Evolutionary conservation across 2,888 invertebrate species (phyloP), one percentile per base, ranked within the genome.

Genomic region (Gandaritis pyraliata): DNA sequence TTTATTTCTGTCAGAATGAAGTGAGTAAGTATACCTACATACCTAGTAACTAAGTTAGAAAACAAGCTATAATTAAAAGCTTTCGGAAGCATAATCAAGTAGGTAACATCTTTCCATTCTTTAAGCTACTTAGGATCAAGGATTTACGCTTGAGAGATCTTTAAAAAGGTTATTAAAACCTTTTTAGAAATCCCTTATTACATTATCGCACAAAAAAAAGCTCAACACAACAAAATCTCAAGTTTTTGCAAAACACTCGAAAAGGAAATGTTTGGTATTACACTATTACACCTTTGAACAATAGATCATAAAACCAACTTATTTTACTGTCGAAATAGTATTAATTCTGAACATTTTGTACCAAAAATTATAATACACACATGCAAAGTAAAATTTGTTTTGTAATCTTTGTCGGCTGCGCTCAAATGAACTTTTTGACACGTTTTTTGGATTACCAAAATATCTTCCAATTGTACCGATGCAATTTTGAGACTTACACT

Each of bases 171-270:
- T 47, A 15, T 23, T 36, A 45, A 36, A 15, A 51, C 15, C 45
- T 38, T 29, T 51, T 23, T 38, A 5, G n/a, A 57, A 23, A 33
- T 12, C 41, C 41, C 29, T 47, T 51, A 36, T 33, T 38, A 23
- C 39, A 30, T 39, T 52, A 56, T 33, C 15, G 29, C 3, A 4
- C 6, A 39, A 52, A 52, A 55, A 55, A 58, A 23, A 54, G 15
- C 48, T 61, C 49, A 60, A 65, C 59, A 68, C 55, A 75, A 77
- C 60, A 68, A 8, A 58, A 52, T 11, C 51, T 46, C 46, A 5
- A 47, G 43, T 47, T 52, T 81, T 80, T 75, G 75, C 81, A 81
- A 85, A 77, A 66, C 61, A 68, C 60, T 64, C 46, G 73, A 72
- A 58, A 69, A 75, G 81, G 74, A 57, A 15, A 65, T 68, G 36